Percentiles rank a stretch among this genome's conserved stretches.
These are phyloP conservation scores for Melipona quadrifasciata DNA, from an alignment of 1,140 invertebrate genomes.

Conservation along the genomic window DNA sequence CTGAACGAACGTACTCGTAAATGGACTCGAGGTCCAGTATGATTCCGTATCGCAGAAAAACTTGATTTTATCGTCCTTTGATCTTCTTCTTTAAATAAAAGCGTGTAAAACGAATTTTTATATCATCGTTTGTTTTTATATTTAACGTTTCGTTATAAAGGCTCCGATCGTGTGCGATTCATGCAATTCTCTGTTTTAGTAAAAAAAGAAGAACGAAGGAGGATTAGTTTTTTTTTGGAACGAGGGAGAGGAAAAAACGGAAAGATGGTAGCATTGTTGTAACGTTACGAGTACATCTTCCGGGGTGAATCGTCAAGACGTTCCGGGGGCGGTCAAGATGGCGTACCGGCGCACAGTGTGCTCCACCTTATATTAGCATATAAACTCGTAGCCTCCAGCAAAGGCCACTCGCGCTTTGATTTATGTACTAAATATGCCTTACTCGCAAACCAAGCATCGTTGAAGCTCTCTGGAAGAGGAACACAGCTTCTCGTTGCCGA, in stretches of 20 bases:
- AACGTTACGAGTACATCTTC: slow-evolving; percentile 35
- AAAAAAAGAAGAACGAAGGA: neutral
- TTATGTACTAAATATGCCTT: slow-evolving; percentile 82
- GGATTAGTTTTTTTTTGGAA: neutral
- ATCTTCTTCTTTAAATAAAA: no score
- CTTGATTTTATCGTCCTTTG: no score
- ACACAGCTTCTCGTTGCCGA: slow-evolving; percentile 56
- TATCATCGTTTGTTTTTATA: no score
- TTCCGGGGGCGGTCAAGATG: slow-evolving; percentile 78
- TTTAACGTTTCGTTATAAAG: no score
- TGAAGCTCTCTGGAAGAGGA: slow-evolving; percentile 45
- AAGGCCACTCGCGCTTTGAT: slow-evolving; percentile 78
- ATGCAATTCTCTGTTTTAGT: neutral
- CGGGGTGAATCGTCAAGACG: slow-evolving; percentile 68
- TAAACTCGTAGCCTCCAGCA: slow-evolving; percentile 78
- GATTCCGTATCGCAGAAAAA: neutral
- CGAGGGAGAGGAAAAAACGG: neutral
- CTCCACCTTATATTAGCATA: slow-evolving; percentile 80
- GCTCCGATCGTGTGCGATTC: no score
- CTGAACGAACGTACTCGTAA: no score
- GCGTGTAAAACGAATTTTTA: no score
- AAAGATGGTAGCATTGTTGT: slow-evolving; percentile 19
- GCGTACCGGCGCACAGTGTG: slow-evolving; percentile 71
- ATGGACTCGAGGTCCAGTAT: neutral
- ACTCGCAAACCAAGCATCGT: slow-evolving; percentile 59